These are phyloP conservation scores for Esox niger DNA, from an alignment of 2,113 vertebrate genomes.

Conservation along the genomic window DNA sequence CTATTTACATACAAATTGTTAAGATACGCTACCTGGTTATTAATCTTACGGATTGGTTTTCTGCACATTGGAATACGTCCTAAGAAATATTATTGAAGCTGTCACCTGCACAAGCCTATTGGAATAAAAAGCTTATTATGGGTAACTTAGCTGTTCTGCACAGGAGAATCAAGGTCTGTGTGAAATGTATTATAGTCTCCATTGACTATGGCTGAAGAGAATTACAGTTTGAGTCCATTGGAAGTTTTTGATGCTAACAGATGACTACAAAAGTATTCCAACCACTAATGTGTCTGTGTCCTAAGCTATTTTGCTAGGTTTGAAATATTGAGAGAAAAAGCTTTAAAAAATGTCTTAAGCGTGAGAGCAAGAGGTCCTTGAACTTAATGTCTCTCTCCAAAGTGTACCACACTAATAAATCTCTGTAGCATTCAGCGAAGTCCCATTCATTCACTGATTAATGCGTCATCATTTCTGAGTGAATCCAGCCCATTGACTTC, in stretches of 20 bases:
- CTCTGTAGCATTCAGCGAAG: neutral
- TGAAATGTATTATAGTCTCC: too few species aligned
- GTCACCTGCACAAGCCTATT: too few species aligned
- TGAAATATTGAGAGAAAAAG: neutral
- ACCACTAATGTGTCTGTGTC: neutral
- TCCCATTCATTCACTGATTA: slow-evolving; percentile 4
- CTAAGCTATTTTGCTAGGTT: neutral
- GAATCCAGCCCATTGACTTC: slow-evolving; percentile 1
- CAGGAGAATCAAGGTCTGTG: too few species aligned
- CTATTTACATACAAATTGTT: neutral
- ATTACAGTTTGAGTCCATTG: neutral
- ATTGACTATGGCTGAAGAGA: neutral
- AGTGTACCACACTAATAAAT: slow-evolving; percentile 3
- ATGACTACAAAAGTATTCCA: neutral
- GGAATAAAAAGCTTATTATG: neutral
- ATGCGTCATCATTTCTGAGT: neutral
- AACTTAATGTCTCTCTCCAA: neutral
- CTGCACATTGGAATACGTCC: neutral
- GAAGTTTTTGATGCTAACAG: neutral
- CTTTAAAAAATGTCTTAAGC: neutral
- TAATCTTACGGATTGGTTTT: neutral
- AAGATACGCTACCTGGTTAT: neutral
- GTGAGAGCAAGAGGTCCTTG: neutral
- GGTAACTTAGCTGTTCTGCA: neutral
- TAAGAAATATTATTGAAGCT: too few species aligned